Percentiles rank a stretch among this genome's conserved stretches.
phyloP scores from a whole-genome alignment of 2,113 vertebrate genomes.

The Urocolius indicus region DNA sequence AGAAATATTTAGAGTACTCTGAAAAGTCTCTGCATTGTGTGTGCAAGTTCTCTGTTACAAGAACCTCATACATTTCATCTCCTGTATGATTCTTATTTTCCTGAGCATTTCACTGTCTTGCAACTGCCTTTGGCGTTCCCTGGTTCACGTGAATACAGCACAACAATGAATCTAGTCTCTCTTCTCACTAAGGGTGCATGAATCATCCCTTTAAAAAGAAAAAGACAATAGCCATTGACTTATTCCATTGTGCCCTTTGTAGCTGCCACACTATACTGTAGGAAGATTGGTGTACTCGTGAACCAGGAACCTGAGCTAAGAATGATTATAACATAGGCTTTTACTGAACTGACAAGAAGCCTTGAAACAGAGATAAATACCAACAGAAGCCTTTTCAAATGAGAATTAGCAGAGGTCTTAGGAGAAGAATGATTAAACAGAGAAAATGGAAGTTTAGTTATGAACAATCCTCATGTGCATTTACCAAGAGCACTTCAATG shows the following conservation, averaged over 20 bases:
- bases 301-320: neutral
- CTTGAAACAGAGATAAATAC: neutral
- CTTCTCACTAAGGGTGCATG: neutral
- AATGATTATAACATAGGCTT: neutral
- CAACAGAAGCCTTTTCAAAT: neutral
- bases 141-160: neutral
- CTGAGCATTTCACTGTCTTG: neutral
- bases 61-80: neutral
- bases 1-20: neutral
- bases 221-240: neutral
- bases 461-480: neutral
- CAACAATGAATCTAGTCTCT: neutral
- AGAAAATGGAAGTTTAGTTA: neutral
- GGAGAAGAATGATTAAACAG: neutral
- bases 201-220: neutral
- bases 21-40: neutral
- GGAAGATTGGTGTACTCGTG: neutral
- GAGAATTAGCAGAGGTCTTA: neutral
- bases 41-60: neutral
- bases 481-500: neutral
- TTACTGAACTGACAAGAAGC: neutral
- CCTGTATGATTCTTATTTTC: neutral
- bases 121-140: neutral
- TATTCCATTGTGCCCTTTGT: neutral
- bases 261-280: neutral